Evolutionary conservation across 1,140 invertebrate species (phyloP), one percentile per base, ranked within the genome.

Genomic region (Drosophila grimshawi): DNA sequence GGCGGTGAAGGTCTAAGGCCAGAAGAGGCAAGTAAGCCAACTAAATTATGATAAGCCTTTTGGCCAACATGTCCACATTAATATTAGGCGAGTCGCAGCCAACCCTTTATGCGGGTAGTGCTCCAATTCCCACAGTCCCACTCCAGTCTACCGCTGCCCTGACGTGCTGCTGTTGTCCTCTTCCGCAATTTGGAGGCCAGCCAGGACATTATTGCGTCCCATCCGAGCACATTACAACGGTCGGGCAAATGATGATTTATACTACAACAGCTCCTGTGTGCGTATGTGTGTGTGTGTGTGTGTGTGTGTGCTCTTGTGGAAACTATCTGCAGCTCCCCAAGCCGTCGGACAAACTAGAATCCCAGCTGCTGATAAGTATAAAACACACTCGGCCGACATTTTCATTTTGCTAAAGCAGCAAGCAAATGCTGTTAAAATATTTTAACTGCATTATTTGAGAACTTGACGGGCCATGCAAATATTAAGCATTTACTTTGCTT

Each of bases 221-320:
- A 19, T 65, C 70, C 63, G 41, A 71, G 61, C 45, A 70, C 57
- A 80, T 66, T 78, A 86, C 67, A 70, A 45, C 51, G 43, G 37
- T 67, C 53, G 41, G 48, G 76, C 66, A 82, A 88, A 86, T 83
- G 65, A 79, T 86, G 76, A 86, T 86, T 86, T 86, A 86, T 86
- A 79, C 63, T 72, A 19, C 19, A 19, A 19, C 19, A 19, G 19
- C 19, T 19, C 19, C 19, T 19, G 19, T 19, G 19, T 19, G 19
- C 1, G 19, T 19, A 19, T 19, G 19, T 19, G 19, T 19, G 19
- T 19, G 19, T 19, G 19, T 19, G 19, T 19, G 19, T 19, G 2
- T 19, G 19, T 19, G 19, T 19, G 19, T 0, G 19, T 19, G 19
- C 19, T 19, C 19, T 19, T 19, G 19, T 19, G 19, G 19, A 19